Evolutionary conservation across 2,797 vertebrate species (phyloP), one percentile per base, ranked within the genome.

Genomic region (Netta rufina): DNA sequence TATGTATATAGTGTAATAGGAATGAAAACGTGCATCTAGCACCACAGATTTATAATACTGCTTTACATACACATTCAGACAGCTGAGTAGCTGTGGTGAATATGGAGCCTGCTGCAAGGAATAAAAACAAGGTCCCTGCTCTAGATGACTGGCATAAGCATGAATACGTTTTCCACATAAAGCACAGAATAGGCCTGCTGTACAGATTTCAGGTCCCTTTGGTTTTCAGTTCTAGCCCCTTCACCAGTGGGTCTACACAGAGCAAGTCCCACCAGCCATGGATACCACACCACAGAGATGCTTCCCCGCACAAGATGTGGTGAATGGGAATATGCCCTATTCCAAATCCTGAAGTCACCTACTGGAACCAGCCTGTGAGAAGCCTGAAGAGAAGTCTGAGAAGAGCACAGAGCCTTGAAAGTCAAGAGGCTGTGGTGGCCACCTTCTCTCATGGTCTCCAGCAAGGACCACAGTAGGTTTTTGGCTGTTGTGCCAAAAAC

Each of bases 1-100:
- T 95, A 96, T 96, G 95, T 93, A 96, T 96, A 92, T 64, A 76
- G 74, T 93, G 92, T 96, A 96, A 96, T 96, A 95, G 95, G 93
- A 96, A 96, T 94, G 51, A 95, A 96, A 96, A 90, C 15, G 38
- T 87, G 84, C 54, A 54, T 77, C 77, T 93, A 96, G 90, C 89
- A 91, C 78, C 89, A 85, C 69, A 83, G 90, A 94, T 96, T 95
- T 95, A 92, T 92, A 94, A 92, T 75, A 77, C 89, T 95, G 89
- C 90, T 93, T 95, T 87, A 92, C 71, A 95, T 90, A 92, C 53
- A 84, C 80, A 43, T 89, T 87, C 92, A 84, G 96, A 95, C 95
- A 95, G 92, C 74, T 90, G 83, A 92, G 92, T 73, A 78, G 83
- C 71, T 89, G 77, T 77, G 54, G 58, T 58, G 85, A 94, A 47